Percentiles rank a stretch among this genome's conserved stretches.
Evolutionary conservation across 2,797 vertebrate genomes (phyloP).

Genomic region (Gallirallus australis): DNA sequence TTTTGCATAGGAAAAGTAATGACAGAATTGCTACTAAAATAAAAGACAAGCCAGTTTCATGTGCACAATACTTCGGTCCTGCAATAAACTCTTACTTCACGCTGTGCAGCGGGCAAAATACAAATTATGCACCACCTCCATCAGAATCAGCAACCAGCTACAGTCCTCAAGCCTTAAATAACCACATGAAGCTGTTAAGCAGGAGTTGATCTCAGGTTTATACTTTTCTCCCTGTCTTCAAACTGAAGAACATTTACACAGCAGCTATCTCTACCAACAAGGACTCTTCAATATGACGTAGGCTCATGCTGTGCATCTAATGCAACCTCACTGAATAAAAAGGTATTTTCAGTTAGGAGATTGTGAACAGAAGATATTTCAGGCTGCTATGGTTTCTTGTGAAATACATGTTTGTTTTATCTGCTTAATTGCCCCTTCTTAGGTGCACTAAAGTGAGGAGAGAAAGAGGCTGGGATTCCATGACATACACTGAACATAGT

Average conservation of each 20-base stretch:
- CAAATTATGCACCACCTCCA: not conserved
- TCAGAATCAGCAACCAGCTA: not conserved
- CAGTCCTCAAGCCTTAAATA: not conserved
- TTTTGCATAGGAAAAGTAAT: not conserved
- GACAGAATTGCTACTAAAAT: not conserved
- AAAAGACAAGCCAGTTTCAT: not conserved
- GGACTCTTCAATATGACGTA: not conserved
- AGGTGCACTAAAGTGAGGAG: not conserved
- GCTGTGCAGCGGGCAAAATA: not conserved
- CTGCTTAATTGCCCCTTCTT: not conserved
- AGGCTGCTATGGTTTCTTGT: not conserved
- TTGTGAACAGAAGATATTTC: not conserved
- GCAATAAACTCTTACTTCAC: not conserved
- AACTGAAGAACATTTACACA: not conserved
- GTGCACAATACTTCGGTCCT: not conserved
- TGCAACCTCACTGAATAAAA: not conserved
- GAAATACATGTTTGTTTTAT: not conserved
- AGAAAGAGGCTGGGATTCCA: not conserved
- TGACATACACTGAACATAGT: not conserved
- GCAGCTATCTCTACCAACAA: not conserved
- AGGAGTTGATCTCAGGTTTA: not conserved
- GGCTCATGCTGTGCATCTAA: not conserved
- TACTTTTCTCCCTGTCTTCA: not conserved
- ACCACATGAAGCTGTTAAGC: not conserved
- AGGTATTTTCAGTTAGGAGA: not conserved